Conservation (phyloP, 2,888 invertebrate genomes). For the Phyto melanocephala region DNA sequence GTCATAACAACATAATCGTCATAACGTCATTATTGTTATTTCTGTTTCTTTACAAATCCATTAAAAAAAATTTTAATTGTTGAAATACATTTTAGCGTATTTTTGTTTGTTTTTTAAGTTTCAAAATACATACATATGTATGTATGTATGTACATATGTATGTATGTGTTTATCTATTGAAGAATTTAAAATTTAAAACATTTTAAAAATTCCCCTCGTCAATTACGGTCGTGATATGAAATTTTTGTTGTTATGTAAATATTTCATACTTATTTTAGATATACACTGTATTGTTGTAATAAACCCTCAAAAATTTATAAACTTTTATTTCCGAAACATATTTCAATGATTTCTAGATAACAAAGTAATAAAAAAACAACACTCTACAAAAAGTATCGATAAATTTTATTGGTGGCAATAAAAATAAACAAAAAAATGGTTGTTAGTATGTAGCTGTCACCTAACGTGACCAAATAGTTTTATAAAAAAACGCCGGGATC, state of each 20-base stretch:
- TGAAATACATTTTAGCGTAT: slow-evolving; percentile 9
- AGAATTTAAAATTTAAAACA: background rate
- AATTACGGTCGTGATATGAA: slow-evolving; percentile 42
- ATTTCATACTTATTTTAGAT: background rate
- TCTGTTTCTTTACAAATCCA: slow-evolving; percentile 26
- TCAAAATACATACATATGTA: too few relatives aligned
- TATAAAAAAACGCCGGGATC: too few relatives aligned
- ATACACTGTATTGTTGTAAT: background rate
- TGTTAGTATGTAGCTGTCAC: too few relatives aligned
- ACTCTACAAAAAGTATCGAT: slow-evolving; percentile 12
- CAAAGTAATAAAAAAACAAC: background rate
- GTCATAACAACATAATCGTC: slow-evolving; percentile 21
- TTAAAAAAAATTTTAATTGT: slow-evolving; percentile 45
- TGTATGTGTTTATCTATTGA: background rate
- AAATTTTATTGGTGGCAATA: background rate
- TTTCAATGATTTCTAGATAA: slow-evolving; percentile 43
- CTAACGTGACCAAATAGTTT: too few relatives aligned
- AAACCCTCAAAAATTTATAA: slow-evolving; percentile 14
- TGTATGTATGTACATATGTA: too few relatives aligned
- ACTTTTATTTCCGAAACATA: slow-evolving; percentile 19
- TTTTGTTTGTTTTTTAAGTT: background rate
- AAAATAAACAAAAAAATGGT: background rate
- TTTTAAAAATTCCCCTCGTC: slow-evolving; percentile 18
- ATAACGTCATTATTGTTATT: background rate
- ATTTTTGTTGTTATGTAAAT: background rate